Conservation (phyloP, 2,113 vertebrate genomes). For the Ictalurus furcatus region DNA sequence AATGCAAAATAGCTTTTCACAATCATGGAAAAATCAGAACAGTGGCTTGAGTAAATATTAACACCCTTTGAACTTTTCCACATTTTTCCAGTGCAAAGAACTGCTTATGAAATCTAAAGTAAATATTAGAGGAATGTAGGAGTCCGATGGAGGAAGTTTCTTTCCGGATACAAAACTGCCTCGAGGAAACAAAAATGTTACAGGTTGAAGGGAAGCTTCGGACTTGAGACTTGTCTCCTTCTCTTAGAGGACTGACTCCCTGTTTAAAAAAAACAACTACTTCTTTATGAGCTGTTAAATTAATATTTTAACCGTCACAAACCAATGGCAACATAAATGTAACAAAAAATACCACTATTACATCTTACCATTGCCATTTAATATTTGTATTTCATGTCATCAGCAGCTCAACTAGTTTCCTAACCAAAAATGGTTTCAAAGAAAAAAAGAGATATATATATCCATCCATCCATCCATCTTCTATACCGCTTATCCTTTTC, state of each 20-base stretch:
- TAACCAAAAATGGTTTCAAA: too few relatives aligned
- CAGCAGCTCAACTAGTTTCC: too few relatives aligned
- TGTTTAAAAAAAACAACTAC: background rate
- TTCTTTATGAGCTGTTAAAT: too few relatives aligned
- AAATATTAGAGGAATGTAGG: constrained; percentile 13
- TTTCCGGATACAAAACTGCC: background rate
- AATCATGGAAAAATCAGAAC: background rate
- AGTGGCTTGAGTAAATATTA: background rate
- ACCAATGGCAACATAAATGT: too few relatives aligned
- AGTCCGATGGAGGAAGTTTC: background rate
- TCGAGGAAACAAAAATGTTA: background rate
- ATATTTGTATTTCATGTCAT: too few relatives aligned
- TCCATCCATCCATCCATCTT: too few relatives aligned
- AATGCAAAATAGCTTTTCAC: background rate
- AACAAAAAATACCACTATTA: too few relatives aligned
- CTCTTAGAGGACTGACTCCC: background rate
- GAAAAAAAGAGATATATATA: too few relatives aligned
- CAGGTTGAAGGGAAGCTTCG: background rate
- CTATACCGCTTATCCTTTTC: too few relatives aligned
- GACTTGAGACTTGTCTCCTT: background rate
- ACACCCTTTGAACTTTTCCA: background rate
- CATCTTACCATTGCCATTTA: too few relatives aligned
- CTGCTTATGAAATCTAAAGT: background rate
- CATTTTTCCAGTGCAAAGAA: background rate
- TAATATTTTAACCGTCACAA: too few relatives aligned